Evolutionary conservation across 2,888 invertebrate species (phyloP), one percentile per base, ranked within the genome.

Genomic region (Eledone cirrhosa): DNA sequence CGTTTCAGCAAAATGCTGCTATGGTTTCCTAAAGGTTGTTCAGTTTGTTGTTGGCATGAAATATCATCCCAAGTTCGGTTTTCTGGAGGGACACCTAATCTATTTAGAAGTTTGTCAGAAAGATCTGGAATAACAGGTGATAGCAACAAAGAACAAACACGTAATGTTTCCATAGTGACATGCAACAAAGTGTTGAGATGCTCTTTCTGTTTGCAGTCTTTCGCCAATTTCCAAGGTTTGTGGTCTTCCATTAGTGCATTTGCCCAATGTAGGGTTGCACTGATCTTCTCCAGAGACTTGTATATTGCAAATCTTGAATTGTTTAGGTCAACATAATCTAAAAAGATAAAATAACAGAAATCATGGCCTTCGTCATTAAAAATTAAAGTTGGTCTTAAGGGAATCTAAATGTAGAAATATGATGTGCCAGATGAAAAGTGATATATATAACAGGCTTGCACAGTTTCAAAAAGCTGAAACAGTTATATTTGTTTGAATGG

Each of bases 181-280:
- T 95, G 95, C 79, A 98, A 92, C 77, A 97, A 93, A 24, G 94
- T 93, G 48, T 85, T 80, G n/a, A 96, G 91, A 85, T 87, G 84
- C 2, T 93, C 91, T 0, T 92, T 90, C 16, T 92, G 89, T n/a
- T 77, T 47, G 5, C 77, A 29, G 1, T 85, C 84, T 87, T 95
- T 95, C 78, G 92, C 93, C 80, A 98, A 92, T 84, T 94, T 93
- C 99, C 99, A 99, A 0, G 98, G 98, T 89, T 95, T 94, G 85
- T 94, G 93, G 5, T 94, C 92, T 87, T 98, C 95, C 86, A 99
- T 94, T 92, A 97, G 96, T 81, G 93, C 92, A 92, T 99, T 99
- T 27, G 95, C 94, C 47, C 93, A 91, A 87, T 95, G 95, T 19
- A 98, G 91, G 0, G 94, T 93, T 19, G 93, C 92, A 90, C 97